Base-by-base conservation (phyloP, 2,113 vertebrate species). In the Petaurus breviceps region DNA sequence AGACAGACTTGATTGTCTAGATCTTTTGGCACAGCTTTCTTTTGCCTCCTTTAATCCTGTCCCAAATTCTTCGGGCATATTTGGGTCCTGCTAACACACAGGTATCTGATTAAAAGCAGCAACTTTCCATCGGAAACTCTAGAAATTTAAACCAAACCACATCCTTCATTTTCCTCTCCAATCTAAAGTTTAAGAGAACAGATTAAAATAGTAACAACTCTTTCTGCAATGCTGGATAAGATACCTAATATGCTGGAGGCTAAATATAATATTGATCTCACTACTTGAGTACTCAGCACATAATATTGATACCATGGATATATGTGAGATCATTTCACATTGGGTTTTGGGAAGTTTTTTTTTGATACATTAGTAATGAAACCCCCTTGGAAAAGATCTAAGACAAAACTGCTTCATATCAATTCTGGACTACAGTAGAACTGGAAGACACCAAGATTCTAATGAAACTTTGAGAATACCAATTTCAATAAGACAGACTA, bases 21-120 rank as follows among this genome's bases (percentile, higher is more conserved):
- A 53, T 95, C 93, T 95, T 94, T 95, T 93, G 92, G 89, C 94
- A 90, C 26, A 47, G 90, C 55, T 97, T 91, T 90, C 61, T 37
- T 95, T 97, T 0, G 51, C 91, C 94, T 96, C 96, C 95, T 97
- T 95, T 61, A 94, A 94, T 92, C 37, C 11, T 26, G 24, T 61
- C 90, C 93, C 95, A 95, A 96, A 92, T 95, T 96, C 91, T 61
- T 3, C 77, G 94, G 92, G 77, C 51, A 61, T 19, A 49, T 90
- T 1, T 22, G 90, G 89, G 92, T 47, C 84, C 51, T 6, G 52
- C 96, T 90, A 26, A 92, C 94, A 95, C 53, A 55, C 52, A 96
- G 94, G 95, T 95, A 92, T 94, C 93, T 93, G 89, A 94, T 96
- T 90, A 95, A 95, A 95, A 94, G 31, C 4, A 16, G 43, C 53